A percentile compares a stretch with the other conserved stretches of the same genome.
phyloP scores from a whole-genome alignment of 2,113 vertebrate species.

The Mus pahari region DNA sequence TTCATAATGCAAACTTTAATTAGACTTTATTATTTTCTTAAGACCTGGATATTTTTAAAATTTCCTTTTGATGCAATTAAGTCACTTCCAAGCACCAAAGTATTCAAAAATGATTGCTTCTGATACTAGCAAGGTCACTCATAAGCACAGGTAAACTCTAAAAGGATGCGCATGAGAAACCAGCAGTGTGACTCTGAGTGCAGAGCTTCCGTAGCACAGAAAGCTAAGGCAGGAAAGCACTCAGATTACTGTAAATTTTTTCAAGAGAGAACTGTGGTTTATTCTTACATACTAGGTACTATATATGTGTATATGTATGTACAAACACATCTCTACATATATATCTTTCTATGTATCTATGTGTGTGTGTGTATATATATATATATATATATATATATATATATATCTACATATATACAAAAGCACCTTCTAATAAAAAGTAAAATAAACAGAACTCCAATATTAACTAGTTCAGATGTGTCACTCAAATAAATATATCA shows the following conservation, averaged over 20 bases:
- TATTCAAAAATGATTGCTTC: not conserved
- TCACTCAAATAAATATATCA: conserved; percentile 26
- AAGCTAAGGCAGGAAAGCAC: conserved; percentile 1
- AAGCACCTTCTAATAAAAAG: not conserved
- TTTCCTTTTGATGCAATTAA: conserved; percentile 29
- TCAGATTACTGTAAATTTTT: conserved; percentile 11
- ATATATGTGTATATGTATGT: not conserved
- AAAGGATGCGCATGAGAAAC: not conserved
- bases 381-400: too few relatives aligned
- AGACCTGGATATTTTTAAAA: conserved; percentile 6
- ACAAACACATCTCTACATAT: not conserved
- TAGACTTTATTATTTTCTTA: conserved; percentile 34
- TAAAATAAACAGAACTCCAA: conserved; percentile 3
- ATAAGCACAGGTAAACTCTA: conserved; percentile 28
- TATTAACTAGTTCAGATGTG: not conserved
- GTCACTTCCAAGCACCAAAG: conserved; percentile 39
- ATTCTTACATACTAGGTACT: not conserved
- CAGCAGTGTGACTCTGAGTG: not conserved
- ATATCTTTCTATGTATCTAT: not conserved
- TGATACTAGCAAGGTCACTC: not conserved
- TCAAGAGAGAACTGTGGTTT: not conserved
- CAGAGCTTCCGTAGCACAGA: not conserved
- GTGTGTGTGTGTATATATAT: too few relatives aligned
- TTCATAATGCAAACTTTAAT: conserved; percentile 32
- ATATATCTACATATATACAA: not conserved